These are phyloP conservation scores for Paraescarpia echinospica DNA, from an alignment of 1,140 invertebrate species.

Conservation along the genomic window DNA sequence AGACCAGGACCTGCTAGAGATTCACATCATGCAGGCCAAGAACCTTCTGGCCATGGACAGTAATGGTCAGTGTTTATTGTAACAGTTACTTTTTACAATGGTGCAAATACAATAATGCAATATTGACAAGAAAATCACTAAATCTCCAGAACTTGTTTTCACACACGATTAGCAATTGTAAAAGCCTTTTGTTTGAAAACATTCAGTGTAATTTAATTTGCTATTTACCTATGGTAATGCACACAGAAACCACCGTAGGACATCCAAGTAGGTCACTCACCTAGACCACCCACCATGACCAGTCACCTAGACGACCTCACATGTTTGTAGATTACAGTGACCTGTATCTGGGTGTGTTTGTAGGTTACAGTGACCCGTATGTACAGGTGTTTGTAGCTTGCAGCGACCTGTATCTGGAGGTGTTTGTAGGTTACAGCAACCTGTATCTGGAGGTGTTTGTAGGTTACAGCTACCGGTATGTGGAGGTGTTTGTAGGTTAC, in stretches of 20 bases:
- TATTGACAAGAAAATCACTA: too few species aligned
- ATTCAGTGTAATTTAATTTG: too few species aligned
- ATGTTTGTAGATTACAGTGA: constrained; percentile 59
- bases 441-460: not conserved
- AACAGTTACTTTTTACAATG: too few species aligned
- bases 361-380: constrained; percentile 37
- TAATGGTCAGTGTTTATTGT: constrained; percentile 43
- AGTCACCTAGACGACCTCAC: too few species aligned
- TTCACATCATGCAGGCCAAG: constrained; percentile 51
- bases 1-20: constrained; percentile 39
- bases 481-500: constrained; percentile 62
- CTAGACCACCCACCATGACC: not conserved
- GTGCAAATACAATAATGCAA: too few species aligned
- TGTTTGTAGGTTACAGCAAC: constrained; percentile 56
- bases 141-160: too few species aligned
- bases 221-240: too few species aligned
- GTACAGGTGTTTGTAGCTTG: constrained; percentile 45
- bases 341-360: constrained; percentile 62
- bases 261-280: not conserved
- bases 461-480: constrained; percentile 65
- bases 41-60: constrained; percentile 52
- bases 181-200: too few species aligned
- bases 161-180: too few species aligned
- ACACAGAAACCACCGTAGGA: too few species aligned
- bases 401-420: constrained; percentile 64